Percentiles rank a stretch among this genome's conserved stretches.
Conservation (phyloP, 2,888 invertebrate genomes). For the Conus canariensis region DNA sequence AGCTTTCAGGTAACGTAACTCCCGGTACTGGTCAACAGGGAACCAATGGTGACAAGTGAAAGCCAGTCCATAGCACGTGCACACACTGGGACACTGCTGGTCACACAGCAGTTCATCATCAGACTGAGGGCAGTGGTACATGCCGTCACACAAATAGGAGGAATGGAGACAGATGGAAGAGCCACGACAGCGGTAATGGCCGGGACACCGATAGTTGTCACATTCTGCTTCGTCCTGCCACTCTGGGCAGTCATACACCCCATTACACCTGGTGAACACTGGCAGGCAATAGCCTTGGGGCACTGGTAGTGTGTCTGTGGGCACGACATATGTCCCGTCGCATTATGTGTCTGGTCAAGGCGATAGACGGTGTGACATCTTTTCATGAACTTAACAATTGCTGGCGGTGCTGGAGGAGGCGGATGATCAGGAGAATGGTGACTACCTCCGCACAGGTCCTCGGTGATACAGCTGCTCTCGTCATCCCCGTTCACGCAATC, state of each 20-base stretch:
- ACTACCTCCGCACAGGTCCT: not conserved
- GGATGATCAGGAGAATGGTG: too few species aligned
- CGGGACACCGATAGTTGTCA: not conserved
- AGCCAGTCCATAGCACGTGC: slow-evolving; percentile 26
- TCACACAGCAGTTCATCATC: slow-evolving; percentile 10
- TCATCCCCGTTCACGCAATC: not conserved
- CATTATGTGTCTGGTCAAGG: not conserved
- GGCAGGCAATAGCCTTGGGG: not conserved
- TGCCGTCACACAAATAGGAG: not conserved
- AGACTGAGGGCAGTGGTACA: not conserved
- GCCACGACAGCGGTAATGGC: not conserved
- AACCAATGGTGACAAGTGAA: not conserved
- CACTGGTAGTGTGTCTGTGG: slow-evolving; percentile 1
- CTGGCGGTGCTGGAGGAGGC: not conserved
- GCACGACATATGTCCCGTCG: not conserved
- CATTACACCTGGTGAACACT: not conserved
- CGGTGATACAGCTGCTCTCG: not conserved
- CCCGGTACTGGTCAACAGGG: not conserved
- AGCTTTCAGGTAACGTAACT: not conserved
- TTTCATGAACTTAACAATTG: not conserved
- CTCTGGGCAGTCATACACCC: not conserved
- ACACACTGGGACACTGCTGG: not conserved
- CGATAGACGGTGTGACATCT: not conserved
- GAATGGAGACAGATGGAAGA: not conserved
- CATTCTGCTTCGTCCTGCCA: slow-evolving; percentile 22